Conservation (phyloP, 1,140 invertebrate species). For the Eumeta japonica region DNA sequence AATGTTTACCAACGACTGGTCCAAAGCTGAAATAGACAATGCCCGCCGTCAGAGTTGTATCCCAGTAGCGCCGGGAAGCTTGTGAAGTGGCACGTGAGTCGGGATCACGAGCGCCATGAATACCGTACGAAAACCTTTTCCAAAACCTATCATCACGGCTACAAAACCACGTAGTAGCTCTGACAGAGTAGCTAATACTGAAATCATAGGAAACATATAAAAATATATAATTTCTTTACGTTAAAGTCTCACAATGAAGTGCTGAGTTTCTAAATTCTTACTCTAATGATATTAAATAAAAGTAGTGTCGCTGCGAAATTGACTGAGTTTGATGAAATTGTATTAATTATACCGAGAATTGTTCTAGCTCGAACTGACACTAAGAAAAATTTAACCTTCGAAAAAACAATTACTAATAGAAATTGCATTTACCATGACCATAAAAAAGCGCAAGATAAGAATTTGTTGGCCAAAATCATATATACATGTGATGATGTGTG, state of each 20-base stretch:
- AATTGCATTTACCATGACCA: no score
- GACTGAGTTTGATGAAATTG: neutral
- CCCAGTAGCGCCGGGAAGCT: constrained; percentile 63
- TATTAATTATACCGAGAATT: no score
- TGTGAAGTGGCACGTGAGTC: constrained; percentile 62
- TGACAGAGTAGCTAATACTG: constrained; percentile 54
- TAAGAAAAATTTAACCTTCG: no score
- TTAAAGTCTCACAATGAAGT: neutral
- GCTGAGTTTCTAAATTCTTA: neutral
- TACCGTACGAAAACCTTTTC: constrained; percentile 65
- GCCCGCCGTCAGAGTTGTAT: constrained; percentile 63
- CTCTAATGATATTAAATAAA: constrained; percentile 1
- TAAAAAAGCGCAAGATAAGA: no score
- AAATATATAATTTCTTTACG: constrained; percentile 5
- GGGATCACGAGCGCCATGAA: constrained; percentile 68
- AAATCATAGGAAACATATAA: constrained; percentile 17
- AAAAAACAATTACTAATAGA: no score
- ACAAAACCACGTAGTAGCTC: constrained; percentile 45
- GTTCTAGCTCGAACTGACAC: no score
- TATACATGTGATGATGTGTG: no score
- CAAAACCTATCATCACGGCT: constrained; percentile 63
- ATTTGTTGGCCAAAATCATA: no score
- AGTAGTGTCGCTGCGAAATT: neutral
- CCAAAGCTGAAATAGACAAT: constrained; percentile 59
- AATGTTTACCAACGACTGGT: constrained; percentile 60